Conservation (phyloP, 2,113 vertebrate species). For the Aramus guarauna region DNA sequence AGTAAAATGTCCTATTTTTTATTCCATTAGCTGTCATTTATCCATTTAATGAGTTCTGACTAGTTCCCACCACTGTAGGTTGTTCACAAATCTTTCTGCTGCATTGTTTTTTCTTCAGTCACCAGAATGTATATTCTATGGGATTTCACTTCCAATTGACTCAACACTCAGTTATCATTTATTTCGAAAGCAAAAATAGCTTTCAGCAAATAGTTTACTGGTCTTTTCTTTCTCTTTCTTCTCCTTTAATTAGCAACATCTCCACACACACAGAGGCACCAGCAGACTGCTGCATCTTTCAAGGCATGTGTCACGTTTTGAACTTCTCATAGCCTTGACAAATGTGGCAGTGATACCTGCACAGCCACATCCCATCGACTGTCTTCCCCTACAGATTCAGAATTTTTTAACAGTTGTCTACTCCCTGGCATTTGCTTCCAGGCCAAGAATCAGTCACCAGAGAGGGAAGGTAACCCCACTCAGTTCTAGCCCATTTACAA, state of each 20-base stretch:
- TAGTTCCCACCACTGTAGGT: background rate
- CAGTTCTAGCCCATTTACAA: background rate
- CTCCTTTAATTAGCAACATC: background rate
- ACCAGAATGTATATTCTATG: background rate
- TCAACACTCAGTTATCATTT: background rate
- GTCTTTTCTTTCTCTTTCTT: background rate
- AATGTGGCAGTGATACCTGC: background rate
- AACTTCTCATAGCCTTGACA: background rate
- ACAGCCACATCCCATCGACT: rapidly evolving
- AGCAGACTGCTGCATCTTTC: background rate
- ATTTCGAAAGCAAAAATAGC: background rate
- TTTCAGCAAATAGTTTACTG: background rate
- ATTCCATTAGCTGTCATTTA: background rate
- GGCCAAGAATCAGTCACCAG: background rate
- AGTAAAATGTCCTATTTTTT: background rate
- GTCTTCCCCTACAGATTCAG: background rate
- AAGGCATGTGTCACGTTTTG: background rate
- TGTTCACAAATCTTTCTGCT: background rate
- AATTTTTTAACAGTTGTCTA: background rate
- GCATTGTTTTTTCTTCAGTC: background rate
- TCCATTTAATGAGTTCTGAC: background rate
- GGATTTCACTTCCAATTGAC: background rate
- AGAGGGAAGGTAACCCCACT: background rate
- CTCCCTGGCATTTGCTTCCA: background rate
- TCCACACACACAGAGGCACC: background rate